Evolutionary conservation across 1,140 invertebrate species (phyloP).

Genomic region (Telenomus remus): DNA sequence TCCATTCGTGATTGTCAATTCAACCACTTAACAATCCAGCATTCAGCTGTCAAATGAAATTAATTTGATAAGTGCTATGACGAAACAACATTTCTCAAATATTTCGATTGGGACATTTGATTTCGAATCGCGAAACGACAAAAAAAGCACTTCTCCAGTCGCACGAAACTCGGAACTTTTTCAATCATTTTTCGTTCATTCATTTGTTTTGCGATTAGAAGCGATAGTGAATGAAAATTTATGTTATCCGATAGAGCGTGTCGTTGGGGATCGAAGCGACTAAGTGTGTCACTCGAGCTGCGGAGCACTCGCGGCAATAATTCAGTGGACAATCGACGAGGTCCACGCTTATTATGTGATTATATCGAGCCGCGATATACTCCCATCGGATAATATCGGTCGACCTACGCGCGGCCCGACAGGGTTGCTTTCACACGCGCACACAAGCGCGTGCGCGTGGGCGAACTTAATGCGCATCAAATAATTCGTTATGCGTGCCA

Average conservation of each 20-base stretch:
- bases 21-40: too few species aligned
- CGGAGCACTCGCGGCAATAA: slow-evolving; percentile 10
- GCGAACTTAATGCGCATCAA: slow-evolving; percentile 59
- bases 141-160: too few species aligned
- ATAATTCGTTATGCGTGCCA: slow-evolving; percentile 43
- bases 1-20: too few species aligned
- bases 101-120: too few species aligned
- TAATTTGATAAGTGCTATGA: too few species aligned
- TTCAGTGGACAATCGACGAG: slow-evolving; percentile 30
- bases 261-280: slow-evolving; percentile 2
- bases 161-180: too few species aligned
- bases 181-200: too few species aligned
- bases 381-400: slow-evolving; percentile 53
- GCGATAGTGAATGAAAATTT: slow-evolving; percentile 6
- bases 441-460: slow-evolving; percentile 48
- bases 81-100: too few species aligned
- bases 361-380: slow-evolving; percentile 40
- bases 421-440: slow-evolving; percentile 15
- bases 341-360: slow-evolving; percentile 45
- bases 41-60: too few species aligned
- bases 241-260: slow-evolving; percentile 22
- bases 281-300: slow-evolving; percentile 19
- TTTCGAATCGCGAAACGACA: too few species aligned
- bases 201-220: too few species aligned
- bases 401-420: slow-evolving; percentile 36